Conservation (phyloP, 2,888 invertebrate species). For the Crocallis elinguaria region DNA sequence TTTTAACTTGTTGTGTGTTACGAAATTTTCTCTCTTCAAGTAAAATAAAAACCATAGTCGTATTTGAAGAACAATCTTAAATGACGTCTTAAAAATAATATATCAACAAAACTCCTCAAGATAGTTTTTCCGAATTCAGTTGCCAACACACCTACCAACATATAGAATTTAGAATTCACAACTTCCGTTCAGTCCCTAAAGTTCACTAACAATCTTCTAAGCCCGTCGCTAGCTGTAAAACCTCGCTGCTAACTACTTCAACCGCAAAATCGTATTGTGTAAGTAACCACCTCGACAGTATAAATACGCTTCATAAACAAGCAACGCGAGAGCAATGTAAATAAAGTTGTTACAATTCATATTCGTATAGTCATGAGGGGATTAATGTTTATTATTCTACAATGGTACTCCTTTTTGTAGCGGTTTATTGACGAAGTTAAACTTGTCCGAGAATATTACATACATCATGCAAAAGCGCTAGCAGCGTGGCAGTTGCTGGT, state of each 20-base stretch:
- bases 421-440: slow-evolving; percentile 7
- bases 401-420: background rate
- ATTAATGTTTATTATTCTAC: slow-evolving; percentile 16
- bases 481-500: slow-evolving; percentile 7
- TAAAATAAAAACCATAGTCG: too few species aligned
- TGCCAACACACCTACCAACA: slow-evolving; percentile 9
- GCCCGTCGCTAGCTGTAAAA: slow-evolving; percentile 20
- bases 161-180: slow-evolving; percentile 27
- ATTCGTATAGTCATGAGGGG: slow-evolving; percentile 11
- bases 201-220: slow-evolving; percentile 24
- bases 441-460: slow-evolving; percentile 21
- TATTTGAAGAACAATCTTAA: too few species aligned
- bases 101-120: slow-evolving; percentile 4
- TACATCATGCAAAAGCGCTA: slow-evolving; percentile 30
- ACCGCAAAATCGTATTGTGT: slow-evolving; percentile 36
- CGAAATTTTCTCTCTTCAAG: too few species aligned
- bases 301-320: slow-evolving; percentile 26
- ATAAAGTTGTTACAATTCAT: slow-evolving; percentile 29
- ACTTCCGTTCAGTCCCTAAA: slow-evolving; percentile 34
- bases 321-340: slow-evolving; percentile 22
- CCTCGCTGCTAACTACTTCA: slow-evolving; percentile 30
- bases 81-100: background rate
- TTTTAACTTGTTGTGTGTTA: too few species aligned
- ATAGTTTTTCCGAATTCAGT: slow-evolving; percentile 4
- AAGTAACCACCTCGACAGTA: slow-evolving; percentile 30